A percentile compares a stretch with the other conserved stretches of the same genome.
Evolutionary conservation across 2,797 vertebrate species (phyloP).

Genomic region (Chrosomus eos): DNA sequence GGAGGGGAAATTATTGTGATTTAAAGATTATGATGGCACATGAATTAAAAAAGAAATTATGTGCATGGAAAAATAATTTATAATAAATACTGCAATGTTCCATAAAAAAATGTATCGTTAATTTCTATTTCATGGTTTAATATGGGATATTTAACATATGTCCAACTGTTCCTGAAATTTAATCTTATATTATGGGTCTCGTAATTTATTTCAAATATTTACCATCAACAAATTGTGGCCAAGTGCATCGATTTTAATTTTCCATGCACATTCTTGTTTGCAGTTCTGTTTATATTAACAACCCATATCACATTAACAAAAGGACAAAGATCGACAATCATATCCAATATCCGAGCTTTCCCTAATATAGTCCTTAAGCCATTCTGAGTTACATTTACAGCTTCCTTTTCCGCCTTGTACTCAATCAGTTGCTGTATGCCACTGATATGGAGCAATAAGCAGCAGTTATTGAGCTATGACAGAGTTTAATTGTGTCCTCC

Average conservation of each 20-base stretch:
- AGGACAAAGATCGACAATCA: background rate
- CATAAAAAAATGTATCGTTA: background rate
- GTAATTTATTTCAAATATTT: background rate
- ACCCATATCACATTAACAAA: background rate
- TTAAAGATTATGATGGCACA: background rate
- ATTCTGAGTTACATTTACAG: background rate
- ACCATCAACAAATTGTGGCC: background rate
- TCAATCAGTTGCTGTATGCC: background rate
- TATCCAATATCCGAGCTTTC: background rate
- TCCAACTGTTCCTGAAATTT: constrained; percentile 36
- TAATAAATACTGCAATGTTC: background rate
- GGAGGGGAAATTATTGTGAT: background rate
- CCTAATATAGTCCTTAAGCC: background rate
- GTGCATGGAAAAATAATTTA: background rate
- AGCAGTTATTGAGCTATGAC: constrained; percentile 10
- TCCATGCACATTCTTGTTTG: background rate
- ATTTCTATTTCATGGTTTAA: background rate
- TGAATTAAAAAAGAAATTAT: background rate
- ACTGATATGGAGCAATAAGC: constrained; percentile 25
- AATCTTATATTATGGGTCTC: constrained; percentile 14
- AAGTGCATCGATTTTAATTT: constrained; percentile 6
- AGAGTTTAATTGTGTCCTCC: constrained; percentile 26
- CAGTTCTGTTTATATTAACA: background rate
- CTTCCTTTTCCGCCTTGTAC: background rate
- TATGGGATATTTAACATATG: background rate